phyloP scores from a whole-genome alignment of 2,797 vertebrate species.

The Galago senegalensis region DNA sequence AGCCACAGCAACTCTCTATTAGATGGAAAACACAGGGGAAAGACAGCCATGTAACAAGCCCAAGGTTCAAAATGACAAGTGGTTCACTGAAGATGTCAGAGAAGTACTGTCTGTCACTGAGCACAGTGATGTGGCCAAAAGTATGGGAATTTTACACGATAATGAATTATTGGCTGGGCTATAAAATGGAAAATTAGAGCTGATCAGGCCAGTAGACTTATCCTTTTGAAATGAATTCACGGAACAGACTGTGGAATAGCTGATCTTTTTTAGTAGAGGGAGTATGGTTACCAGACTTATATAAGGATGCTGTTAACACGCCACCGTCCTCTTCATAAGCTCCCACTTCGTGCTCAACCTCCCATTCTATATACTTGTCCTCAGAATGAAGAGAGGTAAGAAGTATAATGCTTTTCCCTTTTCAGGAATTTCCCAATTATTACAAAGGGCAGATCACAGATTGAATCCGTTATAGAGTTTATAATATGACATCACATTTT shows the following conservation, averaged over 20 bases:
- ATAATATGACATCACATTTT: neutral
- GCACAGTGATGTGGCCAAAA: neutral
- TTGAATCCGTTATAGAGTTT: neutral
- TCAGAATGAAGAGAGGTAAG: neutral
- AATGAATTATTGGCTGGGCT: conserved; percentile 36
- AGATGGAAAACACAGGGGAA: conserved; percentile 40
- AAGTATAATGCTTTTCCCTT: neutral
- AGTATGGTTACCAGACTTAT: neutral
- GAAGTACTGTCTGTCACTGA: conserved; percentile 29
- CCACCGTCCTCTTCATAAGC: neutral
- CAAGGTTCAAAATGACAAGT: conserved; percentile 17
- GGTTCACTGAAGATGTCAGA: conserved; percentile 27
- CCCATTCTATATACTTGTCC: neutral
- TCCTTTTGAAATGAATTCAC: neutral
- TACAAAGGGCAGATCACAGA: neutral
- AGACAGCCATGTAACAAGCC: conserved; percentile 29
- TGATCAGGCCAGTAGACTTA: neutral
- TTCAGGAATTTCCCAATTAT: neutral
- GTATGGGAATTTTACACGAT: conserved; percentile 54
- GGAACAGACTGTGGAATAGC: neutral
- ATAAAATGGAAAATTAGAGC: conserved; percentile 55
- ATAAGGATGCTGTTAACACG: neutral
- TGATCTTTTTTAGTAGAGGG: neutral
- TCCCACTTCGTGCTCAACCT: neutral
- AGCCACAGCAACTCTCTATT: neutral